phyloP scores from a whole-genome alignment of 2,888 invertebrate species.

The Zonitis immaculata region DNA sequence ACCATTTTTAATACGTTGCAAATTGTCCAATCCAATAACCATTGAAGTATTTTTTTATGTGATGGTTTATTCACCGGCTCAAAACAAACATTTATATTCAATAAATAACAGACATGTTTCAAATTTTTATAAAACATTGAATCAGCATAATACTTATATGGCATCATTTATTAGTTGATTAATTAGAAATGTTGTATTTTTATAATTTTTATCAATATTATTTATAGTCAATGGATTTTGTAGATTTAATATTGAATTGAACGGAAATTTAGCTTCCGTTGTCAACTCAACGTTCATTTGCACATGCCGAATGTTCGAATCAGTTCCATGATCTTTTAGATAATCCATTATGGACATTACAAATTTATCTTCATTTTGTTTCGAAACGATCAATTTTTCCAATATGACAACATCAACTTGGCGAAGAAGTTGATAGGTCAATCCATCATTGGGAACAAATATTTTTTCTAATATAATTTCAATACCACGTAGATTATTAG shows the following conservation, averaged over 20 bases:
- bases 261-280: too few relatives aligned
- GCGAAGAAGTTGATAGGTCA: too few relatives aligned
- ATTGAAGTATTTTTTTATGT: neutral
- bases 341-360: neutral
- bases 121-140: neutral
- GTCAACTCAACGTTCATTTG: too few relatives aligned
- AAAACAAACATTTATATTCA: neutral
- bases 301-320: too few relatives aligned
- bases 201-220: neutral
- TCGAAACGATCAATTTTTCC: too few relatives aligned
- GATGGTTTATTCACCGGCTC: neutral
- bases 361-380: too few relatives aligned
- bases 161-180: neutral
- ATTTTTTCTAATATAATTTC: too few relatives aligned
- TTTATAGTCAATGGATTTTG: neutral
- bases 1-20: neutral
- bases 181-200: neutral
- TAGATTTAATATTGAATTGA: neutral
- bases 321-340: too few relatives aligned
- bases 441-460: too few relatives aligned
- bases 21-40: neutral
- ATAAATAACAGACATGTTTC: neutral
- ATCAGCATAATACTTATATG: neutral
- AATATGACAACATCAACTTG: too few relatives aligned
- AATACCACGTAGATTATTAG: too few relatives aligned